Evolutionary conservation across 2,113 vertebrate genomes (phyloP).

Genomic region (Pseudopodoces humilis): DNA sequence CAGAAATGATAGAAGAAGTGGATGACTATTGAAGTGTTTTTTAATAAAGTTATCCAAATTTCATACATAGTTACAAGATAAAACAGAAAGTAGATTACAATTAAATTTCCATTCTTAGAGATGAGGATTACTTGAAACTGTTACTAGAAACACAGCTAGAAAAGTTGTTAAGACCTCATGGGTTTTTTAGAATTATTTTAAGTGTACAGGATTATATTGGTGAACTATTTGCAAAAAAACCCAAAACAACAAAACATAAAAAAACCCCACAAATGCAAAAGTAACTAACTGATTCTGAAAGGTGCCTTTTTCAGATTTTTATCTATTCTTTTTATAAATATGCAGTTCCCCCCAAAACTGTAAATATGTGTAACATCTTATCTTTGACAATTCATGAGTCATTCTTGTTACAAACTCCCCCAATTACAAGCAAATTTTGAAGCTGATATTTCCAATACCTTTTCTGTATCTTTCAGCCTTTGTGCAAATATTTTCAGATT

Average conservation of each 20-base stretch:
- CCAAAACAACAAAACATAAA: neutral
- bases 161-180: neutral
- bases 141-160: neutral
- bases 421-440: neutral
- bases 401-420: neutral
- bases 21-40: neutral
- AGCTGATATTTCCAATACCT: neutral
- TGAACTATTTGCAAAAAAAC: neutral
- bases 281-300: neutral
- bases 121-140: neutral
- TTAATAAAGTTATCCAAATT: neutral
- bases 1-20: neutral
- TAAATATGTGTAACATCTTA: neutral
- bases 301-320: too few relatives aligned
- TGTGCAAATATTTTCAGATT: neutral
- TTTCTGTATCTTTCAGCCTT: neutral
- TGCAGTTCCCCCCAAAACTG: fast-evolving
- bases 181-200: neutral
- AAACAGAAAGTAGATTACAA: neutral
- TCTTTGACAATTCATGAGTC: neutral
- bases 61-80: neutral
- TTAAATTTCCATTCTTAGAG: neutral
- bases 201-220: neutral
- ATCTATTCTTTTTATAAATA: neutral
- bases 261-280: fast-evolving